A percentile compares a stretch with the other conserved stretches of the same genome.
phyloP scores from a whole-genome alignment of 1,140 invertebrate species.

The Tribolium castaneum region DNA sequence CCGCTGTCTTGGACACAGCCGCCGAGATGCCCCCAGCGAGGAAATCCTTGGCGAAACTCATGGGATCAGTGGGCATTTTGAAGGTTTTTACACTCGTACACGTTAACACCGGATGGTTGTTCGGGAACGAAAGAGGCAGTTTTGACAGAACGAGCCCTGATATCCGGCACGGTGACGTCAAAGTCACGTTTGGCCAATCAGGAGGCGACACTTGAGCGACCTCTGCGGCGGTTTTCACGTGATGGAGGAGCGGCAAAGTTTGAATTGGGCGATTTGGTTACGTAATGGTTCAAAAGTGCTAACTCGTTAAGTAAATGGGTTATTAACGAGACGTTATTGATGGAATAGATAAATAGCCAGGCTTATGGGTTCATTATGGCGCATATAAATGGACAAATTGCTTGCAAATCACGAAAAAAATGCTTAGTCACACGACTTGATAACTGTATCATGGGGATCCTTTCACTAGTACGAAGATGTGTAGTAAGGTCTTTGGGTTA shows the following conservation, averaged over 20 bases:
- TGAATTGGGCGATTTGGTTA: not conserved
- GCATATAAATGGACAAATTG: not conserved
- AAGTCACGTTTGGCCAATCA: conserved; percentile 26
- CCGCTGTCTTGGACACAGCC: conserved; percentile 87
- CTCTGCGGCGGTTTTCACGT: not conserved
- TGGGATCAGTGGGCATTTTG: conserved; percentile 68
- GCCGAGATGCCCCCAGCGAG: conserved; percentile 87
- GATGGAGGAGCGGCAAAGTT: not conserved
- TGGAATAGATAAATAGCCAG: not conserved
- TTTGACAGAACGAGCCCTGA: conserved; percentile 21
- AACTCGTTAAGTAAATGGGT: not conserved
- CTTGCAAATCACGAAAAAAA: not conserved
- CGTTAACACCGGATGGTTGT: conserved; percentile 12
- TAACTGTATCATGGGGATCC: not conserved
- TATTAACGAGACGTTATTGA: not conserved
- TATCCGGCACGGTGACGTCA: conserved; percentile 21
- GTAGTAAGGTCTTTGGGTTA: not conserved
- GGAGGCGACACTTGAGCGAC: conserved; percentile 7
- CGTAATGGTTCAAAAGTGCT: not conserved
- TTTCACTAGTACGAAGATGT: not conserved
- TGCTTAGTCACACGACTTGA: not conserved
- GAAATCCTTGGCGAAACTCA: conserved; percentile 85
- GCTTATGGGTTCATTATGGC: not conserved
- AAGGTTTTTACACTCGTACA: conserved; percentile 20
- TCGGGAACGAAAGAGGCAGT: conserved; percentile 43